Evolutionary conservation across 2,888 invertebrate species (phyloP).

Genomic region (Eristalis pertinax): DNA sequence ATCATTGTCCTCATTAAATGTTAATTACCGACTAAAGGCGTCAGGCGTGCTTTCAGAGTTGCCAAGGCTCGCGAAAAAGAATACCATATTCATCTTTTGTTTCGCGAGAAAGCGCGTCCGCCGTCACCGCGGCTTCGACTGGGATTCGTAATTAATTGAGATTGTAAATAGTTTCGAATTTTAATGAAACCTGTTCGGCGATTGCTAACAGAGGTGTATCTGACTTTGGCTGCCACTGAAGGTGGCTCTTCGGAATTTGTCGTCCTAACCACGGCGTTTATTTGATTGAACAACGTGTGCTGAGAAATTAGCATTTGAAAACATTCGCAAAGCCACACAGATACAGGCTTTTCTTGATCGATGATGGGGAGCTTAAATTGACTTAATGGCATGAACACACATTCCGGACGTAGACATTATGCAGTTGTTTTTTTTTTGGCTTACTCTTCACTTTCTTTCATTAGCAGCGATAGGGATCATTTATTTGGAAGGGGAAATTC

Average conservation of each 20-base stretch:
- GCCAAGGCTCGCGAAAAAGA: neutral
- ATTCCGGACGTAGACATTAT: neutral
- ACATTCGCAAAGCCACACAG: neutral
- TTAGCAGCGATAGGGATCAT: neutral
- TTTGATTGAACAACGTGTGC: neutral
- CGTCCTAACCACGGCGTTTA: neutral
- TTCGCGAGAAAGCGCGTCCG: neutral
- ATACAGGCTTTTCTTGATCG: neutral
- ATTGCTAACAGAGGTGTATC: neutral
- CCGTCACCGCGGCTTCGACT: neutral
- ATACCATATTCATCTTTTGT: neutral
- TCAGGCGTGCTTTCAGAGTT: neutral
- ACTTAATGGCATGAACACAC: neutral
- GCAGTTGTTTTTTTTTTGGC: too few species aligned
- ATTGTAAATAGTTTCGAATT: neutral
- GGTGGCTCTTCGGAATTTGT: neutral
- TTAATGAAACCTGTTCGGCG: neutral
- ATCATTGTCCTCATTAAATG: neutral
- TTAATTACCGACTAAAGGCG: neutral
- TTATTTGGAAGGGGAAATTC: too few species aligned
- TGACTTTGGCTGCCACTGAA: neutral
- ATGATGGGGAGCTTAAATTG: neutral
- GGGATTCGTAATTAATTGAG: neutral
- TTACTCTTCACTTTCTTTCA: neutral
- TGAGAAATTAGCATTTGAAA: neutral